These are phyloP conservation scores for Gallinago undulata DNA, from an alignment of 2,113 vertebrate species.

Conservation along the genomic window DNA sequence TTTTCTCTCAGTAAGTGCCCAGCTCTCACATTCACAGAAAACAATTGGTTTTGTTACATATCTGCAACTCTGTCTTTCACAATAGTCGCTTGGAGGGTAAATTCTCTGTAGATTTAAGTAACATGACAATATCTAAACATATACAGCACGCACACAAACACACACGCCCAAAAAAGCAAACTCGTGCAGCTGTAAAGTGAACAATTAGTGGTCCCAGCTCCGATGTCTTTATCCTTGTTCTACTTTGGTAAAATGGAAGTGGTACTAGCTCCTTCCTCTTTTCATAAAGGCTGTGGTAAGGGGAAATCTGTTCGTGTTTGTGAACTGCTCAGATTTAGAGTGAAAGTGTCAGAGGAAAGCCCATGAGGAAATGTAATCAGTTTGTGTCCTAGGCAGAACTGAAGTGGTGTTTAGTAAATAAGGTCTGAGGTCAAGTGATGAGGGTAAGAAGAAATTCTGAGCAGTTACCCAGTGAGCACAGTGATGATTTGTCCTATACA, in stretches of 20 bases:
- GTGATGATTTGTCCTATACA: not conserved
- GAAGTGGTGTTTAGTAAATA: constrained; percentile 50
- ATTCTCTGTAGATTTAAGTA: not conserved
- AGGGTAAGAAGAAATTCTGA: constrained; percentile 13
- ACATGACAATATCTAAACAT: not conserved
- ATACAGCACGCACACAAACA: not conserved
- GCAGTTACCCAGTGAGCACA: not conserved
- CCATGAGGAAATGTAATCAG: constrained; percentile 27
- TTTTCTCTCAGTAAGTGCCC: not conserved
- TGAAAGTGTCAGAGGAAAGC: constrained; percentile 45
- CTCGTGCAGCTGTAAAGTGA: not conserved
- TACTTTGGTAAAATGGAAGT: not conserved
- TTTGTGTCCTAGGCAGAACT: constrained; percentile 28
- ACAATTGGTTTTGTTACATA: not conserved
- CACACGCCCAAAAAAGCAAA: not conserved
- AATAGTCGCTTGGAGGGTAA: not conserved
- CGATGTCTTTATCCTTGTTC: not conserved
- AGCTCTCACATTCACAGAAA: not conserved
- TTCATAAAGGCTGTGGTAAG: not conserved
- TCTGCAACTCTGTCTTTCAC: constrained; percentile 10
- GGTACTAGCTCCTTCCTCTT: not conserved
- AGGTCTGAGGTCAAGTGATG: constrained; percentile 42
- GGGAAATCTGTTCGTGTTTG: not conserved
- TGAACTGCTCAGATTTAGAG: not conserved
- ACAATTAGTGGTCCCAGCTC: not conserved